These are phyloP conservation scores for Myotis pilosus DNA, from an alignment of 2,797 vertebrate species.

Conservation along the genomic window DNA sequence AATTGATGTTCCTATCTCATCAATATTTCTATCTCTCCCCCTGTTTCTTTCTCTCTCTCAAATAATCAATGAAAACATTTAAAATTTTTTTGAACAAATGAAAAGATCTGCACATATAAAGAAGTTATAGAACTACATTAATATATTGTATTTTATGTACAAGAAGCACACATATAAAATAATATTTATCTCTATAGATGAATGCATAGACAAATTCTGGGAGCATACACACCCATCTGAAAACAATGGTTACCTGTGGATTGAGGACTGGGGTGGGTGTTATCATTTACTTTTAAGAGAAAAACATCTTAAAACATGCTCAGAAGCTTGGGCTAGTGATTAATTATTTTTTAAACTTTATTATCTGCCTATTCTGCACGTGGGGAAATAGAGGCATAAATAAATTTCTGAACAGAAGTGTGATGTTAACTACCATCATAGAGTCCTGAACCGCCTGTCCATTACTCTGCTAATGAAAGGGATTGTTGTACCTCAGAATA, in stretches of 20 bases:
- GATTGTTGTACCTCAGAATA: conserved; percentile 68
- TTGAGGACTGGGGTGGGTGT: not conserved
- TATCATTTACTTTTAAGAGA: not conserved
- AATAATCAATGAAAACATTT: too few relatives aligned
- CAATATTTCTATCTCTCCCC: too few relatives aligned
- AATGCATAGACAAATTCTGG: not conserved
- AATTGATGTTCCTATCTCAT: too few relatives aligned
- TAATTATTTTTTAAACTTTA: not conserved
- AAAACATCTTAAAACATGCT: not conserved
- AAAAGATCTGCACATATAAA: not conserved
- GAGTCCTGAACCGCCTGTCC: conserved; percentile 35
- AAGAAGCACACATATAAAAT: not conserved
- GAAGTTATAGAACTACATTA: not conserved
- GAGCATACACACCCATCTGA: not conserved
- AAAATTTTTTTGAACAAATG: too few relatives aligned
- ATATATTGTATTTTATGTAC: not conserved
- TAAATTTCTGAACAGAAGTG: not conserved
- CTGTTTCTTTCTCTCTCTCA: too few relatives aligned
- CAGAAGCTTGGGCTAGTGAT: not conserved
- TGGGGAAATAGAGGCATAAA: conserved; percentile 31
- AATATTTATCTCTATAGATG: not conserved
- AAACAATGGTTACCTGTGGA: not conserved
- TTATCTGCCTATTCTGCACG: not conserved
- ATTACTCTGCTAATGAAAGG: conserved; percentile 61
- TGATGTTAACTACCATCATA: not conserved